A percentile compares a stretch with the other conserved stretches of the same genome.
Conservation (phyloP, 2,888 invertebrate genomes). For the Caenorhabditis doughertyi region DNA sequence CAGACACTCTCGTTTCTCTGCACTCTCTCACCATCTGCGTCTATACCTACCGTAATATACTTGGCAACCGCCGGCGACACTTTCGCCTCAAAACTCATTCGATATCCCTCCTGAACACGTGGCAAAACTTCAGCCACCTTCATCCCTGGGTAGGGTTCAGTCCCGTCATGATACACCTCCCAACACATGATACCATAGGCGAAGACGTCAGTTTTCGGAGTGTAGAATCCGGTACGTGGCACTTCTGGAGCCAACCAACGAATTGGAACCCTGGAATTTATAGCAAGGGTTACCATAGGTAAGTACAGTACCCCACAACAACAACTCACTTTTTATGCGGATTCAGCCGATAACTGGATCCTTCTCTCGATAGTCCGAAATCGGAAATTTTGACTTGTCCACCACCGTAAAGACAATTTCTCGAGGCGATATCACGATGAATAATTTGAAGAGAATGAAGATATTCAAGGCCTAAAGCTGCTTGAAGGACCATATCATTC, state of each 20-base stretch:
- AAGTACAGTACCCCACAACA: neutral
- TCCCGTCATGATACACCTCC: constrained; percentile 68
- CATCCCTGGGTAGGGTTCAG: constrained; percentile 73
- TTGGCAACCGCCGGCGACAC: constrained; percentile 21
- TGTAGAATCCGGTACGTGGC: constrained; percentile 60
- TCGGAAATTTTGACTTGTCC: constrained; percentile 70
- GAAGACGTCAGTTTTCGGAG: constrained; percentile 69
- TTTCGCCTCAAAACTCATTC: constrained; percentile 58
- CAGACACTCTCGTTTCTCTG: too few species aligned
- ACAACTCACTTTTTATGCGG: constrained; percentile 50
- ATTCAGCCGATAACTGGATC: constrained; percentile 53
- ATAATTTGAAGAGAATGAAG: constrained; percentile 65
- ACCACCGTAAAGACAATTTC: constrained; percentile 70
- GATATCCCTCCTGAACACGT: constrained; percentile 70
- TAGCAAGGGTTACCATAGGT: neutral
- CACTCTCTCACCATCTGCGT: too few species aligned
- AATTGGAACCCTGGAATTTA: constrained; percentile 68
- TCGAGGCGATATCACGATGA: constrained; percentile 68
- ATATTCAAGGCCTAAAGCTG: constrained; percentile 73
- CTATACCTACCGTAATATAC: constrained; percentile 30
- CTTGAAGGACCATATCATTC: constrained; percentile 73
- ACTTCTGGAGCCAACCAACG: constrained; percentile 73
- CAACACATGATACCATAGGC: constrained; percentile 65
- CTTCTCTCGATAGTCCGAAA: constrained; percentile 67
- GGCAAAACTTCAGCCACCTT: constrained; percentile 69